These are phyloP conservation scores for Sacculina carcini DNA, from an alignment of 2,888 invertebrate species.

Conservation along the genomic window DNA sequence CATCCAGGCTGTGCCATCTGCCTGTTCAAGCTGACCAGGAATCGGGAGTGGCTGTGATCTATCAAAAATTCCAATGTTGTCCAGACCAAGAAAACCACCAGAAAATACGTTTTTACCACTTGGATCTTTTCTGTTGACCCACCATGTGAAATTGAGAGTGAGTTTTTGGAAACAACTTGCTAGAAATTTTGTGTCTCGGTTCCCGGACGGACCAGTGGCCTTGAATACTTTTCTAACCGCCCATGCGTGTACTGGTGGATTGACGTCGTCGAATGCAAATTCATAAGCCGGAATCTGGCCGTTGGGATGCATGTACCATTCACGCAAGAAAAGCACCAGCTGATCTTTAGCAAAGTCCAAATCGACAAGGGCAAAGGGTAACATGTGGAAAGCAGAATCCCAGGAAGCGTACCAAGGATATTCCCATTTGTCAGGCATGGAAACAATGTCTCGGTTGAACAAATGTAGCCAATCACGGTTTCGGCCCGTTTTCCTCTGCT, in stretches of 20 bases:
- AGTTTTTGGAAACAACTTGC: slow-evolving; percentile 20
- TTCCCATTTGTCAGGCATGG: slow-evolving; percentile 23
- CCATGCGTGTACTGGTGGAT: slow-evolving; percentile 22
- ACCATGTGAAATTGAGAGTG: slow-evolving; percentile 20
- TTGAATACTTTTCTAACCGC: slow-evolving; percentile 15
- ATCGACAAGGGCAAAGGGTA: slow-evolving; percentile 20
- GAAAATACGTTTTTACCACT: slow-evolving; percentile 19
- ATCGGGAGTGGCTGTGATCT: slow-evolving; percentile 17
- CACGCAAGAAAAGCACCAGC: slow-evolving; percentile 19
- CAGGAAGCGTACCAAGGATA: slow-evolving; percentile 23
- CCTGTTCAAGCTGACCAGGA: slow-evolving; percentile 15
- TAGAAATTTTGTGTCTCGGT: slow-evolving; percentile 18
- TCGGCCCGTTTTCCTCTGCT: slow-evolving; percentile 8
- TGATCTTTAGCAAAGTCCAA: slow-evolving; percentile 20
- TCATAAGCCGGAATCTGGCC: slow-evolving; percentile 21
- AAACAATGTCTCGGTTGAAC: slow-evolving; percentile 19
- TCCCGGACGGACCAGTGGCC: slow-evolving; percentile 9
- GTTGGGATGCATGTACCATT: slow-evolving; percentile 22
- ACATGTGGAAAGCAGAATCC: slow-evolving; percentile 22
- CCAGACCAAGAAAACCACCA: slow-evolving; percentile 20
- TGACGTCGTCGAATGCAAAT: slow-evolving; percentile 21
- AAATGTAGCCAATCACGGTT: slow-evolving; percentile 19
- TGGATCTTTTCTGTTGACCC: slow-evolving; percentile 21
- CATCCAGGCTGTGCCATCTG: slow-evolving; percentile 22
- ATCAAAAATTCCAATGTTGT: slow-evolving; percentile 20